Evolutionary conservation across 2,797 vertebrate species (phyloP), one percentile per base, ranked within the genome.

Genomic region (Babyrousa celebensis): DNA sequence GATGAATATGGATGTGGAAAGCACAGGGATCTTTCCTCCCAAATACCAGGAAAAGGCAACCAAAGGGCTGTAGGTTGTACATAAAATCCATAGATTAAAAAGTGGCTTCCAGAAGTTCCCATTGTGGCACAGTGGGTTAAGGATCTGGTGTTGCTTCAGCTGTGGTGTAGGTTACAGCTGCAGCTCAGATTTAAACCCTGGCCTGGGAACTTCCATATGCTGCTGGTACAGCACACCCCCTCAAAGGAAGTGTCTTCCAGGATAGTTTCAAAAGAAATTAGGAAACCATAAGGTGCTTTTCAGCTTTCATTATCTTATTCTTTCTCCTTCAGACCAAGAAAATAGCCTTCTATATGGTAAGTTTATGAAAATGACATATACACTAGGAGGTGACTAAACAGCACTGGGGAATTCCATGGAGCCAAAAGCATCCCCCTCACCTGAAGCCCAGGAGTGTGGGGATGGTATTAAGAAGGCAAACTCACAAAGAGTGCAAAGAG

Each of bases 271-370:
- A 80, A 94, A 94, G 65, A 63, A 95, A 27, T 72, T 10, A 36
- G 58, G 29, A 87, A 82, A 94, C 9, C 12, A 78, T 29, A 71
- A 65, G 15, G 48, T 82, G 18, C 12, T 82, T 96, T 88, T 48
- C 43, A 65, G 6, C 17, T 70, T 60, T 85, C 83, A 17, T 77
- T 58, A 67, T 32, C 27, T n/a, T 70, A 2, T 8, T 71, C 4
- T 17, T 83, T 27, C 79, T 82, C 56, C 32, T 65, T 89, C 32
- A 79, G n/a, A 85, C 65, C 67, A 67, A 71, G 54, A 86, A 90
- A 94, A 43, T 65, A 79, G 18, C n/a, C 29, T 94, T 14, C 74
- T 10, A n/a, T 1, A 15, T 12, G 63, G 32, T 43, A 70, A n/a
- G 7, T 54, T 48, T 54, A 43, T 11, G 56, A 84, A 71, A 83